These are phyloP conservation scores for Eupithecia insigniata DNA, from an alignment of 2,888 invertebrate genomes.

Conservation along the genomic window DNA sequence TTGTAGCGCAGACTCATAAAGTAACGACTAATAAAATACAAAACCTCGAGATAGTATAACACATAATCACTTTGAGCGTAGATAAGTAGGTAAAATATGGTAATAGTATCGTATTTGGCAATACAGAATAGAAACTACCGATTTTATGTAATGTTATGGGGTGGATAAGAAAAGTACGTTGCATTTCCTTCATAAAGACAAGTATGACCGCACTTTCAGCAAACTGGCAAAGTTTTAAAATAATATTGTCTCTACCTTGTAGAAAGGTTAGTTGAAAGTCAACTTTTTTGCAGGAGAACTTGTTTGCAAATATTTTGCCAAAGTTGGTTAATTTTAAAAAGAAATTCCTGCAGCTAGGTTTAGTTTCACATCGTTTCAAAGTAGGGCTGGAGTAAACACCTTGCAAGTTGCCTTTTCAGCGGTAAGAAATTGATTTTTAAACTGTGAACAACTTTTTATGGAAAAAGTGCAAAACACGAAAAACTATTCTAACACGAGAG, in stretches of 20 bases:
- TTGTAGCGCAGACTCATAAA: background rate
- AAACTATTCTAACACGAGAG: constrained; percentile 79
- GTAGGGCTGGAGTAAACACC: constrained; percentile 68
- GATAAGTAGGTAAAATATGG: constrained; percentile 17
- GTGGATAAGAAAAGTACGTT: constrained; percentile 26
- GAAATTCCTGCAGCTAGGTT: constrained; percentile 61
- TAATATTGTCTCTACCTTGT: constrained; percentile 56
- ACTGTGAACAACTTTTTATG: constrained; percentile 72
- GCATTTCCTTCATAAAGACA: constrained; percentile 26
- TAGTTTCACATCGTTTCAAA: constrained; percentile 65
- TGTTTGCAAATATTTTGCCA: constrained; percentile 67
- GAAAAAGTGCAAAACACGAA: constrained; percentile 72
- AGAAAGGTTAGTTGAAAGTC: constrained; percentile 55
- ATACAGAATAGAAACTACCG: constrained; percentile 19
- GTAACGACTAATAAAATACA: constrained; percentile 5
- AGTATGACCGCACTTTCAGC: constrained; percentile 19
- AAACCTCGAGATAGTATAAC: constrained; percentile 3
- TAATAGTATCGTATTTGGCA: constrained; percentile 25
- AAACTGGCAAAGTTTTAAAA: constrained; percentile 42
- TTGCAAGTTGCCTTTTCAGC: constrained; percentile 71
- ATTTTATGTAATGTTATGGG: constrained; percentile 24
- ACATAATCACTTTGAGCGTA: constrained; percentile 15
- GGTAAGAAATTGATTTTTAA: constrained; percentile 81
- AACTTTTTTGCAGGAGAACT: constrained; percentile 61
- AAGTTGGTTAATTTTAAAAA: constrained; percentile 73